Evolutionary conservation across 2,888 invertebrate species (phyloP), one percentile per base, ranked within the genome.

Genomic region (Melanotus villosus): DNA sequence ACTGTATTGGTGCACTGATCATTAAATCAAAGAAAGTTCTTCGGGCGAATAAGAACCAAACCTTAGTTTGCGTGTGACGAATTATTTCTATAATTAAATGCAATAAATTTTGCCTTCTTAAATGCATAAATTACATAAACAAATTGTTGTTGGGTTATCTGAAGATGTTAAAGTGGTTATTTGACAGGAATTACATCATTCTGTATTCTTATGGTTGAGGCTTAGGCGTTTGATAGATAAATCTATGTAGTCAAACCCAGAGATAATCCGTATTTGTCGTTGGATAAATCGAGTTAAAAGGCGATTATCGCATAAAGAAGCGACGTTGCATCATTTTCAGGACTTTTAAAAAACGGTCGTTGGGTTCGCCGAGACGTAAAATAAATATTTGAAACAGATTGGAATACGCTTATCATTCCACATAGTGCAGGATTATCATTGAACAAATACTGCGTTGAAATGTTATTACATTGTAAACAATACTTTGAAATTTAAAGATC

Each of bases 41-140:
- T 19, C 10, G 19, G 18, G 18, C 19, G 19, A 7, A 43, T 43
- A 43, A 43, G 18, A 43, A 19, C 1, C 19, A n/a, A n/a, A n/a
- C 19, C 18, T 43, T 9, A 19, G n/a, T 12, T n/a, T 12, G n/a
- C 12, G 34, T 34, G 34, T 34, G 12, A 12, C 34, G 34, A 34
- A 34, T 34, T 12, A 43, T 19, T 43, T 43, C 43, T 19, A 43
- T 43, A 19, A 43, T 43, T 43, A 43, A 18, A 43, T 34, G 34
- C 34, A 34, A 34, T 34, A 34, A 43, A 43, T 43, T 43, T 43
- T 10, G 43, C 43, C 3, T 18, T 19, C 34, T n/a, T 16, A 16
- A 19, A 43, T 41, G 14, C 43, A 43, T 43, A 43, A 43, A 43
- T 43, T 43, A n/a, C n/a, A n/a, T n/a, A n/a, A n/a, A n/a, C n/a